phyloP scores from a whole-genome alignment of 2,888 invertebrate genomes.

The Chydorus sphaericus region DNA sequence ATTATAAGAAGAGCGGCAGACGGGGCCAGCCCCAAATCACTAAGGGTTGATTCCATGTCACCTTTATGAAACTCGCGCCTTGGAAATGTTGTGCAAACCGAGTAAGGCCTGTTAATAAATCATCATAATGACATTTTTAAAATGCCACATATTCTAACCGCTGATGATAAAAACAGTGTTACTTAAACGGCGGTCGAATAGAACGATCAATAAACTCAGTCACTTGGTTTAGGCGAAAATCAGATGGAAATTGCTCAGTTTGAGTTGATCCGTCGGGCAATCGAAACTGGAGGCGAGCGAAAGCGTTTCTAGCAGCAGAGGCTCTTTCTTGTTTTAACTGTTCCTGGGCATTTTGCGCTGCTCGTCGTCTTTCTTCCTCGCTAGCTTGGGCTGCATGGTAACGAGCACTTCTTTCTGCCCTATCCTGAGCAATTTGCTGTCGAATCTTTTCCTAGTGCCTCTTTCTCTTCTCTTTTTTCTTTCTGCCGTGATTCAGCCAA shows the following conservation, averaged over 20 bases:
- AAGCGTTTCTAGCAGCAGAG: slow-evolving; percentile 30
- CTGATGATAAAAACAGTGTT: slow-evolving; percentile 28
- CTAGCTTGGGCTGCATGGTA: slow-evolving; percentile 26
- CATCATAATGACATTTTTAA: slow-evolving; percentile 8
- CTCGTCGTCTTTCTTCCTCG: slow-evolving; percentile 22
- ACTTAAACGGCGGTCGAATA: slow-evolving; percentile 29
- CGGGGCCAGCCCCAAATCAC: slow-evolving; percentile 53
- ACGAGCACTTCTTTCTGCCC: slow-evolving; percentile 27
- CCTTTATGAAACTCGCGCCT: slow-evolving; percentile 45
- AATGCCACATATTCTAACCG: too few relatives aligned
- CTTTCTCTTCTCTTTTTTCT: slow-evolving; percentile 57
- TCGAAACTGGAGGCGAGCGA: slow-evolving; percentile 67
- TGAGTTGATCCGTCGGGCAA: slow-evolving; percentile 63
- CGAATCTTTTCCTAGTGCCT: slow-evolving; percentile 59
- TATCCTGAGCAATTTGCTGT: slow-evolving; percentile 71
- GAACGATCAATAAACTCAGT: slow-evolving; percentile 39
- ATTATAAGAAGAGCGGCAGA: slow-evolving; percentile 60
- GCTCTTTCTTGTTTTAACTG: slow-evolving; percentile 24
- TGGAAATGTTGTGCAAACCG: slow-evolving; percentile 62
- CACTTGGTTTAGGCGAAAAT: slow-evolving; percentile 44
- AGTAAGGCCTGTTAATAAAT: slow-evolving; percentile 48
- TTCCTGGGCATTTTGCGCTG: slow-evolving; percentile 22
- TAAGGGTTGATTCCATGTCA: slow-evolving; percentile 41
- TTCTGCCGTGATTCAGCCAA: slow-evolving; percentile 54
- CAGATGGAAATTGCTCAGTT: slow-evolving; percentile 54